A percentile compares a stretch with the other conserved stretches of the same genome.
These are phyloP conservation scores for Platichthys stellatus DNA, from an alignment of 2,113 vertebrate genomes.

Conservation along the genomic window DNA sequence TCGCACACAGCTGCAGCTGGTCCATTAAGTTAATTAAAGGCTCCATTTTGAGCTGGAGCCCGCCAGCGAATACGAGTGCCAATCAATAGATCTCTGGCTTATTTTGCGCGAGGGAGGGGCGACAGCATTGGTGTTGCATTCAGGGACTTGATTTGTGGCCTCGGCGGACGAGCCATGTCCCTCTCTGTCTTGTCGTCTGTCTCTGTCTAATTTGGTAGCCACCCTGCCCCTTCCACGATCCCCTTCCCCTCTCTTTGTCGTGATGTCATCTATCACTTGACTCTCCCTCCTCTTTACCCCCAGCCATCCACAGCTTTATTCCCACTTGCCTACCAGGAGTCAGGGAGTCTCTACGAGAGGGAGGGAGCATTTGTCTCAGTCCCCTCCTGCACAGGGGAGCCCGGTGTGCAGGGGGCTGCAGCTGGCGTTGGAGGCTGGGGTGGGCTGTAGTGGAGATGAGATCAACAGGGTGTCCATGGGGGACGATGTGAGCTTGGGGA, in stretches of 20 bases:
- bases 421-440: conserved; percentile 40
- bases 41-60: conserved; percentile 83
- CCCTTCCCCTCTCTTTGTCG: conserved; percentile 38
- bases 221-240: conserved; percentile 50
- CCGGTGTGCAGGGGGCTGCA: conserved; percentile 56
- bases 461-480: conserved; percentile 35
- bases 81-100: conserved; percentile 84
- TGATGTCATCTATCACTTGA: conserved; percentile 65
- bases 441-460: conserved; percentile 23
- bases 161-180: conserved; percentile 67
- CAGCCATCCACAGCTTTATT: conserved; percentile 37
- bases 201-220: conserved; percentile 75
- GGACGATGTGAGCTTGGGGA: conserved; percentile 36
- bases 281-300: conserved; percentile 44
- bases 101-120: conserved; percentile 66
- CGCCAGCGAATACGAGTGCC: conserved; percentile 79
- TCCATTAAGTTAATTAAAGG: conserved; percentile 90
- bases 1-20: conserved; percentile 78
- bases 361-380: conserved; percentile 24
- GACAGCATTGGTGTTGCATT: conserved; percentile 62
- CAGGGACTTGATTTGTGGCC: conserved; percentile 74
- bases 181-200: conserved; percentile 69
- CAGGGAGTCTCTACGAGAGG: conserved; percentile 21
- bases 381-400: conserved; percentile 59
- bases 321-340: conserved; percentile 51